Evolutionary conservation across 2,113 vertebrate genomes (phyloP), one percentile per base, ranked within the genome.

Genomic region (Cheilinus undulatus): DNA sequence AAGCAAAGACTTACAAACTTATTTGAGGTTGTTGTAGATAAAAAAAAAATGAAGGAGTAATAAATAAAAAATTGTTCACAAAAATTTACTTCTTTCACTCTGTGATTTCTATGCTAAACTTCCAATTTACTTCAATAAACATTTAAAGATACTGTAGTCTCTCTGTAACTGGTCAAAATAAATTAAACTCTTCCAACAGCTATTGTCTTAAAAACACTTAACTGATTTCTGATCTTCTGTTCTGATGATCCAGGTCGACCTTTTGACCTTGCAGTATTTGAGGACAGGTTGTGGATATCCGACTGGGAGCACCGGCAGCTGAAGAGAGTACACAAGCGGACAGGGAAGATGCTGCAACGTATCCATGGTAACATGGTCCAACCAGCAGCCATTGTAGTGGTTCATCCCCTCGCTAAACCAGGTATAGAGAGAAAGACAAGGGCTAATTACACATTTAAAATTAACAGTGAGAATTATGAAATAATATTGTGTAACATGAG

Each of bases 361-460:
- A 92, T 97, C 64, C 92, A 78, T 75, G 94, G 94, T 65, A 92
- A 89, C 86, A 93, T 96, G 93, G 88, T 95, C 73, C 94, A 94
- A 79, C 96, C 97, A 12, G 94, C 95, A 12, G 94, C 96, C 67
- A 50, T 98, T 69, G 93, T 95, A 84, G 90, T 98, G 80, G 90
- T 96, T 69, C 97, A 98, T 81, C 96, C 95, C 28, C 90, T 97
- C 54, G 93, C 95, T 68, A 98, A 97, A 93, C 95, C 97, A 95
- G 96, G 96, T 99, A 94, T 27, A 8, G 50, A 36, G 13, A 28
- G 13, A 73, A 7, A 23, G 38, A 11, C 12, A 42, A 19, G 11
- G 1, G 19, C 7, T 10, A 17, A 5, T n/a, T 7, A 42, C 1
- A 42, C 3, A 42, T 19, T 7, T 5, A 9, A 11, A 3, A 36